These are phyloP conservation scores for Enteromius viviparus DNA, from an alignment of 2,797 vertebrate species.

Conservation along the genomic window DNA sequence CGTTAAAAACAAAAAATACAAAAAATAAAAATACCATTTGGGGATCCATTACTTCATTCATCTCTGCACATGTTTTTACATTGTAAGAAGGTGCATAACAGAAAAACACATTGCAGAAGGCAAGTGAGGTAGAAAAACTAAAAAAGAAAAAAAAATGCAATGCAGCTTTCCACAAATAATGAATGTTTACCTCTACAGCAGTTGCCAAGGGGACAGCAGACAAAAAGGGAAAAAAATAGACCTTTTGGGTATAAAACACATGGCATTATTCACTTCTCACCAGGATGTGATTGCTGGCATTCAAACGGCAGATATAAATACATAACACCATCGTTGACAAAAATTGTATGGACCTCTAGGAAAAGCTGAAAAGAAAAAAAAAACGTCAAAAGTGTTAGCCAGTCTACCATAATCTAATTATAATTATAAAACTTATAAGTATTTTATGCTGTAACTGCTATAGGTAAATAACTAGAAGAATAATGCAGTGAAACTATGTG, in stretches of 20 bases:
- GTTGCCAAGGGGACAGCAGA: conserved; percentile 22
- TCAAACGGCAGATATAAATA: background rate
- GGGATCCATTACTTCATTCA: conserved; percentile 10
- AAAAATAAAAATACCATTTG: background rate
- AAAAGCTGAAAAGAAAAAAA: background rate
- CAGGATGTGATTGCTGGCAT: background rate
- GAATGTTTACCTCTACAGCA: conserved; percentile 12
- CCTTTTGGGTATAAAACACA: conserved; percentile 4
- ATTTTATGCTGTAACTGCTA: background rate
- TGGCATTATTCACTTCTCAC: background rate
- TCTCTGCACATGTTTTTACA: background rate
- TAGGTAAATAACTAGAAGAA: background rate
- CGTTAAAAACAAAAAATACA: no score
- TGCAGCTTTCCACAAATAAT: conserved; percentile 25
- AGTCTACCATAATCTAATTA: background rate
- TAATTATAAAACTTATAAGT: no score
- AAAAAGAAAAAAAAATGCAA: conserved; percentile 2
- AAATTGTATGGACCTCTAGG: background rate
- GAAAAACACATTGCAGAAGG: background rate
- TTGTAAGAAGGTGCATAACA: background rate
- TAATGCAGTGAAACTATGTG: background rate
- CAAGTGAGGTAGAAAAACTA: conserved; percentile 22
- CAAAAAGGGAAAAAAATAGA: background rate
- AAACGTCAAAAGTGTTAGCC: background rate
- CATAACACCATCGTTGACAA: background rate